A percentile compares a stretch with the other conserved stretches of the same genome.
Evolutionary conservation across 2,113 vertebrate genomes (phyloP).

Genomic region (Sphyrna mokarran): DNA sequence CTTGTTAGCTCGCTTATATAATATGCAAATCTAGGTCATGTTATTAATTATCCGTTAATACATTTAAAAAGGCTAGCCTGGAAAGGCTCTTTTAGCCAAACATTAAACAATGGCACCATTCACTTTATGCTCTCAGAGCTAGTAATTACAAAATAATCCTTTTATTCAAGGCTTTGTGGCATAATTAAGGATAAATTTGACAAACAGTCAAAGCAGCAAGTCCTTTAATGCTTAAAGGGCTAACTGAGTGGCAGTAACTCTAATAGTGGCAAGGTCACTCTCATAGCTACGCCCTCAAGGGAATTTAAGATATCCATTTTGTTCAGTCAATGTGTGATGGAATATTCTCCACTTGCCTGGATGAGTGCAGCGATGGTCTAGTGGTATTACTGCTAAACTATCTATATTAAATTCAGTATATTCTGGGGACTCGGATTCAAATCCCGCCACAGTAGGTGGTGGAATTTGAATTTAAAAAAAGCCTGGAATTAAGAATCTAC

Average conservation of each 20-base stretch:
- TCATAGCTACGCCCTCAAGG: no score
- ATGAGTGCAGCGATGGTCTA: no score
- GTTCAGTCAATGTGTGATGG: no score
- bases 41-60: constrained; percentile 20
- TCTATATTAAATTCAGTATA: no score
- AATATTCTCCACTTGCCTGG: no score
- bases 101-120: background rate
- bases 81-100: background rate
- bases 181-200: background rate
- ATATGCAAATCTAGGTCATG: constrained; percentile 33
- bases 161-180: constrained; percentile 14
- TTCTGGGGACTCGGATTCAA: no score
- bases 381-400: no score
- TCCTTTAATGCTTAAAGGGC: background rate
- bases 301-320: background rate
- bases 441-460: no score
- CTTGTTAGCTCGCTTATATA: constrained; percentile 16
- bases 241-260: background rate
- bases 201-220: background rate
- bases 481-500: no score
- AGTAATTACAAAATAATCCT: constrained; percentile 27
- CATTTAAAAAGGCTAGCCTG: background rate
- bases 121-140: constrained; percentile 3
- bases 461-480: no score
- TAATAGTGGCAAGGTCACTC: background rate